Conservation (phyloP, 2,113 vertebrate species). For the Protobothrops mucrosquamatus region DNA sequence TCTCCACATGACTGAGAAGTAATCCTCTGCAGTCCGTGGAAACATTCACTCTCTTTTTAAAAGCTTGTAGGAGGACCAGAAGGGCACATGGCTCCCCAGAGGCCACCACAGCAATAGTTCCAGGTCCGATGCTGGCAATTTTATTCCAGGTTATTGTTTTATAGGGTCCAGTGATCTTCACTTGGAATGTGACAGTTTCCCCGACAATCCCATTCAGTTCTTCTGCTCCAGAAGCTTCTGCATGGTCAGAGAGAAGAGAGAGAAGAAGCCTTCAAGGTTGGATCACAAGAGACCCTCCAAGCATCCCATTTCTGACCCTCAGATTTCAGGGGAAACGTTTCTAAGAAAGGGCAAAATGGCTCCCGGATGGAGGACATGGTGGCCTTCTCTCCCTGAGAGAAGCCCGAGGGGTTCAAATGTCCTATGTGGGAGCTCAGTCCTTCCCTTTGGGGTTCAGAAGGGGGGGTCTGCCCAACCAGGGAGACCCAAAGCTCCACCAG, state of each 20-base stretch:
- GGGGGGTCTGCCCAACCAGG: too few relatives aligned
- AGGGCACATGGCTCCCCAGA: not conserved
- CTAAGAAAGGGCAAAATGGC: too few relatives aligned
- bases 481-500: too few relatives aligned
- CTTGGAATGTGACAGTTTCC: not conserved
- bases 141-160: accelerated
- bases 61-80: accelerated
- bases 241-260: not conserved
- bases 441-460: too few relatives aligned
- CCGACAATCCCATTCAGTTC: not conserved
- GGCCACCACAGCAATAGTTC: accelerated
- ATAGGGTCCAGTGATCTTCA: not conserved
- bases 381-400: too few relatives aligned
- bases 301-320: not conserved
- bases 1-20: not conserved
- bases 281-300: too few relatives aligned
- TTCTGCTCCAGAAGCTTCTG: not conserved
- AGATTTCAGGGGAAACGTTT: too few relatives aligned
- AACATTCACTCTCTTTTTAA: not conserved
- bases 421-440: too few relatives aligned
- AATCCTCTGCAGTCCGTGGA: not conserved
- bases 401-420: too few relatives aligned
- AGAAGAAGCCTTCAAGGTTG: too few relatives aligned
- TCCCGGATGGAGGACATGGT: too few relatives aligned
- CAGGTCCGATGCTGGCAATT: accelerated